Base-by-base conservation (phyloP, 2,888 invertebrate genomes). In the Clostera curtula region DNA sequence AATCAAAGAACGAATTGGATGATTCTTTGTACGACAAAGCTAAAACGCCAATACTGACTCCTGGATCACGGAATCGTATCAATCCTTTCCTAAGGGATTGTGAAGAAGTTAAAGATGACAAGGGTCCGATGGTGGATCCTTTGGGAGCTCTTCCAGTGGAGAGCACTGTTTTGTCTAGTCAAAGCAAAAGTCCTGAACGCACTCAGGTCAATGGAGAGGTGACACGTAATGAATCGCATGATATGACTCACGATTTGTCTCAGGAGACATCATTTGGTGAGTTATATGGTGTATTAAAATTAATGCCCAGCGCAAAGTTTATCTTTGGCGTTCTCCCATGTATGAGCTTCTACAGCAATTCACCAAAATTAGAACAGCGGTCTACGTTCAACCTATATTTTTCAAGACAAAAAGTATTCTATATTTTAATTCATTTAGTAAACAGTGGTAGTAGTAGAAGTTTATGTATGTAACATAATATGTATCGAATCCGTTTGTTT, bases 31-130 rank as follows among this genome's bases (percentile, higher is more conserved):
- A 49, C 21, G 72, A 75, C 7, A 82, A 77, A 34, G 50, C 65
- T 1, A 85, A 82, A 50, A 71, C 72, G 1, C 73, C 80, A 2
- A 74, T 76, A 0, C 36, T 80, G 1, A 83, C 82, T 2, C 85
- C 82, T 0, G 85, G 83, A 0, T 71, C 75, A 1, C 60, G 71
- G 53, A 84, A 85, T 39, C 75, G 88, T 25, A 85, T 88, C 16
- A 89, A 88, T 62, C 88, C 87, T 27, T 89, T 88, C 48, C 55
- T 88, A 17, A 85, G 86, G 55, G 88, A 88, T 43, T 86, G 86
- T 45, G 86, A 85, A 49, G 70, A 62, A 2, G 46, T 41, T 0
- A 54, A 49, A 25, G 56, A 59, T 5, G 50, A 52, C 1, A 55
- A 55, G 12, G 58, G 37, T 0, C 64, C 51, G 33, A 33, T 77